Conservation (phyloP, 2,888 invertebrate species). For the Troilus luridus region DNA sequence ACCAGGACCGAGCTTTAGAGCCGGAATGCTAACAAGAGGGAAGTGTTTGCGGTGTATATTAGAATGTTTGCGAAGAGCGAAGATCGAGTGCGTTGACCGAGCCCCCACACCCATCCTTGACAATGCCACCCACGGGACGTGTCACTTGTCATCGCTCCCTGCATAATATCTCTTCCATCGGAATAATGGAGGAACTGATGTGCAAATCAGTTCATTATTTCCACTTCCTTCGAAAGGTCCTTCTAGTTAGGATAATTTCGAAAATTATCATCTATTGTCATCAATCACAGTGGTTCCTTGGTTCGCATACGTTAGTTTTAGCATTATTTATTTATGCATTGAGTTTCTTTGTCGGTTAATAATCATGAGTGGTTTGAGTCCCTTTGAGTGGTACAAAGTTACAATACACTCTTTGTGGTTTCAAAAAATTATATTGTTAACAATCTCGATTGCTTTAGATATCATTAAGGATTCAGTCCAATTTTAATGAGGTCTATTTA, state of each 20-base stretch:
- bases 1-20: neutral
- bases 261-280: conserved; percentile 4
- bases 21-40: neutral
- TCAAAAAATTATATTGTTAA: too few species aligned
- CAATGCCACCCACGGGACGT: conserved; percentile 37
- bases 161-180: neutral
- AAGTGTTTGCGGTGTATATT: conserved; percentile 3
- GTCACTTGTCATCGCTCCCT: neutral
- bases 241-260: neutral
- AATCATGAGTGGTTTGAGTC: neutral
- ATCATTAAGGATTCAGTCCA: too few species aligned
- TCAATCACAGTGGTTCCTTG: neutral
- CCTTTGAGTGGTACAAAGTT: too few species aligned
- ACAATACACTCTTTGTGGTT: too few species aligned
- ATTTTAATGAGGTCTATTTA: too few species aligned
- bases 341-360: neutral
- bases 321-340: neutral
- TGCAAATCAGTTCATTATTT: conserved; percentile 29
- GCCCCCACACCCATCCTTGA: conserved; percentile 2
- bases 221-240: neutral
- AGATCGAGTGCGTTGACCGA: neutral
- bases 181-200: neutral
- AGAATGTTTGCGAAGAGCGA: conserved; percentile 1
- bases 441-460: too few species aligned
- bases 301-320: neutral